phyloP scores from a whole-genome alignment of 2,113 vertebrate genomes.

The Penelope pileata region DNA sequence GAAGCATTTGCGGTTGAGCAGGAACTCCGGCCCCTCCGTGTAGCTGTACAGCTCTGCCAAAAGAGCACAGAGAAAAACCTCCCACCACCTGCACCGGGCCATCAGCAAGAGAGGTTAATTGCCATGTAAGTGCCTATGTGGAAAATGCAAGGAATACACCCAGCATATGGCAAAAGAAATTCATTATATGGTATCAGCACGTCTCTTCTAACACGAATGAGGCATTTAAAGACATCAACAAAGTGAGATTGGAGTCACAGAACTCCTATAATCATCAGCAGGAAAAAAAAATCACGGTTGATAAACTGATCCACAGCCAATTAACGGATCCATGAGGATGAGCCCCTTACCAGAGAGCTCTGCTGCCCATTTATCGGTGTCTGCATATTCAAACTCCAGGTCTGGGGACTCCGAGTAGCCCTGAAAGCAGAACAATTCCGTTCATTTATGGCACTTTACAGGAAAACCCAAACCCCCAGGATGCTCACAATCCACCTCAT shows the following conservation, averaged over 20 bases:
- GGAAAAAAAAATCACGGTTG: fast-evolving
- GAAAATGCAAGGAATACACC: neutral
- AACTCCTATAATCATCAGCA: neutral
- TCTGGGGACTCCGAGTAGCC: constrained; percentile 93
- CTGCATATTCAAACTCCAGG: constrained; percentile 95
- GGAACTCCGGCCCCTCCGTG: constrained; percentile 95
- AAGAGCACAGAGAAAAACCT: neutral
- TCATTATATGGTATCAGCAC: fast-evolving
- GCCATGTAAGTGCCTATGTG: fast-evolving
- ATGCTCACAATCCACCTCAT: neutral
- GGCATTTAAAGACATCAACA: neutral
- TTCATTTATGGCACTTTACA: fast-evolving
- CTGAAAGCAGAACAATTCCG: constrained; percentile 62
- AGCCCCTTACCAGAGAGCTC: constrained; percentile 90
- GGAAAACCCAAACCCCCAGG: neutral
- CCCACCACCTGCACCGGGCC: neutral
- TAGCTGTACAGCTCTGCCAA: constrained; percentile 95
- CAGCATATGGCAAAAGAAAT: neutral
- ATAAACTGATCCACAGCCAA: neutral
- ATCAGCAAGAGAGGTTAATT: fast-evolving
- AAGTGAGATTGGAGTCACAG: fast-evolving
- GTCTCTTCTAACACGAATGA: neutral
- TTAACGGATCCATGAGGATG: neutral
- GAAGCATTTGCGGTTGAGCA: constrained; percentile 94
- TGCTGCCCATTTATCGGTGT: constrained; percentile 92